These are phyloP conservation scores for Solenodon paradoxus DNA, from an alignment of 2,113 vertebrate species.

Conservation along the genomic window DNA sequence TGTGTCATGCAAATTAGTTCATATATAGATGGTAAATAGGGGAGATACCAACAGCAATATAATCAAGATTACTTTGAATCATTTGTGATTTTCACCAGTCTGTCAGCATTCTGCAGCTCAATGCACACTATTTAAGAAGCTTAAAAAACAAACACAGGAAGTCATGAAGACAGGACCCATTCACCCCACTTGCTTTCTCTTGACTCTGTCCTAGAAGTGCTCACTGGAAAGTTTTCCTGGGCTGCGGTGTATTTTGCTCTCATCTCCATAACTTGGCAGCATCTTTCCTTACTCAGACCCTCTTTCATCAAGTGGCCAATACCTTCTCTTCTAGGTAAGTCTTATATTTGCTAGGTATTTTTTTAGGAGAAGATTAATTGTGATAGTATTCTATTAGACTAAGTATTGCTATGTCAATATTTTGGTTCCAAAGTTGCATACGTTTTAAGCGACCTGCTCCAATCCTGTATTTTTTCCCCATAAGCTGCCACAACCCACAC, in stretches of 20 bases:
- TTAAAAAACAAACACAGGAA: neutral
- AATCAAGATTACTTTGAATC: neutral
- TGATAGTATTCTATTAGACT: neutral
- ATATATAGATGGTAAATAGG: neutral
- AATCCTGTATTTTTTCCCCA: neutral
- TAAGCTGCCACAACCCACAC: too few species aligned
- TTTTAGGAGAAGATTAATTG: neutral
- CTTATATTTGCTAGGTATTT: neutral
- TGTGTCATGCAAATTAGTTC: neutral
- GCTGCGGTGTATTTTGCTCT: neutral
- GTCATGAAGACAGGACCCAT: neutral
- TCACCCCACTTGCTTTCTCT: neutral
- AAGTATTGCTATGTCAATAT: neutral
- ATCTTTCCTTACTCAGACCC: neutral
- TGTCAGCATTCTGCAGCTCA: neutral
- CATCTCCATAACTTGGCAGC: neutral
- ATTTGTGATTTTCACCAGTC: neutral
- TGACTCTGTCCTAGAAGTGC: neutral
- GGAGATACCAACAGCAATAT: neutral
- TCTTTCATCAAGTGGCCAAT: neutral
- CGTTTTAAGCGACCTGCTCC: neutral
- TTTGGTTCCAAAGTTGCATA: neutral
- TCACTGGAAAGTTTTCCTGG: neutral
- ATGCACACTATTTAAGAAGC: neutral
- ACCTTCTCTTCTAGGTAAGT: neutral